Conservation (phyloP, 2,113 vertebrate species). For the Morone saxatilis region DNA sequence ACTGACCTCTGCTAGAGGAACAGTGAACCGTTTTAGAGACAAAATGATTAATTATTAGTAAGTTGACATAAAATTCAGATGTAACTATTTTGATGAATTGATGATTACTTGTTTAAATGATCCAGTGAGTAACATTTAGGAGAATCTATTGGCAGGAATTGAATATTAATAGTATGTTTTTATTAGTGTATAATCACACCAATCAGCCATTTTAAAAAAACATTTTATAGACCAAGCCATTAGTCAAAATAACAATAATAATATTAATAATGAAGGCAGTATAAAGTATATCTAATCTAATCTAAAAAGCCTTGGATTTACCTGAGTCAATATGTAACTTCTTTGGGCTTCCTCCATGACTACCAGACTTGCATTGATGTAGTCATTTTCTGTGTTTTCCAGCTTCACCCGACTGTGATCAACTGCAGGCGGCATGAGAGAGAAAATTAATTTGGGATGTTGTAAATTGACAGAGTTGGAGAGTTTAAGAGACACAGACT, state of each 20-base stretch:
- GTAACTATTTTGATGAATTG: not conserved
- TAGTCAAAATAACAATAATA: too few relatives aligned
- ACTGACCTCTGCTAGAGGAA: not conserved
- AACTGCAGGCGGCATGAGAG: conserved; percentile 79
- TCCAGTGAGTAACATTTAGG: too few relatives aligned
- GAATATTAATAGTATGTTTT: too few relatives aligned
- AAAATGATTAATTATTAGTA: not conserved
- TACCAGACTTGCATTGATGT: conserved; percentile 97
- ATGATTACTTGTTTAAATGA: not conserved
- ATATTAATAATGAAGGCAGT: too few relatives aligned
- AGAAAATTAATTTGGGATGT: not conserved
- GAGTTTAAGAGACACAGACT: not conserved
- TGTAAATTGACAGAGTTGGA: not conserved
- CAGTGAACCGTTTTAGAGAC: not conserved
- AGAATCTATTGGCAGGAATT: too few relatives aligned
- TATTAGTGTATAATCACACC: too few relatives aligned
- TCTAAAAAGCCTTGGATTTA: conserved; percentile 66
- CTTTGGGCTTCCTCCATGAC: conserved; percentile 94
- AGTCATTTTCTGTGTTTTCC: conserved; percentile 93
- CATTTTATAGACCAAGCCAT: not conserved
- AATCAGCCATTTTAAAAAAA: not conserved
- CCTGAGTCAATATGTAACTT: conserved; percentile 96
- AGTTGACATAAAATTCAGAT: not conserved
- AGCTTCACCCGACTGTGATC: conserved; percentile 97
- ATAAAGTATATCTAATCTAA: too few relatives aligned